A percentile compares a stretch with the other conserved stretches of the same genome.
Evolutionary conservation across 1,140 invertebrate species (phyloP).

Genomic region (Ephestia elutella): DNA sequence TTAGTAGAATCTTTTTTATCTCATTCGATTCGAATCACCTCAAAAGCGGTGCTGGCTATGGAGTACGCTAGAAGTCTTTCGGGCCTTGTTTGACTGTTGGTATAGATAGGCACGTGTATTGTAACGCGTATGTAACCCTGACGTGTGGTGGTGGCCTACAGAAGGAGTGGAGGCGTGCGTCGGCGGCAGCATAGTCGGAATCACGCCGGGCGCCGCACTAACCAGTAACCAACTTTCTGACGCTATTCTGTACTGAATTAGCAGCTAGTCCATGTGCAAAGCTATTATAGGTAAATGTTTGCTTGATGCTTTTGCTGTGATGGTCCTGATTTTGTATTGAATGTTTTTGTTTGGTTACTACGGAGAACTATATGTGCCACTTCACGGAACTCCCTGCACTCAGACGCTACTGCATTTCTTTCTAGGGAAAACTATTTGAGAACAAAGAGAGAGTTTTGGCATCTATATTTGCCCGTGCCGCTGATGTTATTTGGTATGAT

Average conservation of each 20-base stretch:
- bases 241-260: conserved; percentile 65
- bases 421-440: too few relatives aligned
- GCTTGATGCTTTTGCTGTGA: conserved; percentile 44
- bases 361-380: too few relatives aligned
- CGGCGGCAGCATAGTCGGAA: conserved; percentile 74
- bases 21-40: too few relatives aligned
- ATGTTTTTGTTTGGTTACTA: background rate
- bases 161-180: conserved; percentile 74
- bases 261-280: conserved; percentile 37
- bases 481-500: too few relatives aligned
- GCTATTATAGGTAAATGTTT: conserved; percentile 53
- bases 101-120: background rate
- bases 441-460: too few relatives aligned
- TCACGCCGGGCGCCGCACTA: conserved; percentile 73
- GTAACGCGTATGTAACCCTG: background rate
- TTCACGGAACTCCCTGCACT: too few relatives aligned
- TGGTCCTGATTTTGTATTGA: conserved; percentile 16
- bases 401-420: too few relatives aligned
- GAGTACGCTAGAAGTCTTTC: too few relatives aligned
- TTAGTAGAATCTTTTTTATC: too few relatives aligned
- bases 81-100: background rate
- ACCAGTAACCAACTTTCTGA: conserved; percentile 73
- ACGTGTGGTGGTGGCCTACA: conserved; percentile 57
- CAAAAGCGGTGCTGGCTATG: too few relatives aligned
- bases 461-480: too few relatives aligned